Evolutionary conservation across 2,888 invertebrate species (phyloP).

Genomic region (Scaptomyza caliginosa): DNA sequence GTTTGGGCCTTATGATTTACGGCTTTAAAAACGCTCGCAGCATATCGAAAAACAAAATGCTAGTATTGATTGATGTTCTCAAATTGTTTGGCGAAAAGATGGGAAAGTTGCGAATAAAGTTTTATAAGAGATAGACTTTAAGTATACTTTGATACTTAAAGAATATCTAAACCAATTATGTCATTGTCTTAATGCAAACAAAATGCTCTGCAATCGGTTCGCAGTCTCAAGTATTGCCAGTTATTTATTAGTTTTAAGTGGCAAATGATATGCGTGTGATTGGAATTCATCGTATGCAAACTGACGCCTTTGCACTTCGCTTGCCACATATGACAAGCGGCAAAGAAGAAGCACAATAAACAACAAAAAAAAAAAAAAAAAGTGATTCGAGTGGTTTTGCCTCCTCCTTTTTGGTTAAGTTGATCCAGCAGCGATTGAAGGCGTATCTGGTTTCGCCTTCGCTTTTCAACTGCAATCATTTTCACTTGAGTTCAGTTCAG

Average conservation of each 20-base stretch:
- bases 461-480: conserved; percentile 73
- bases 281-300: conserved; percentile 73
- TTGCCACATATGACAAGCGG: conserved; percentile 30
- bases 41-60: conserved; percentile 57
- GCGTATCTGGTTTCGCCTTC: conserved; percentile 77
- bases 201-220: not conserved
- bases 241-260: conserved; percentile 45
- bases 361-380: conserved; percentile 20
- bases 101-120: conserved; percentile 2
- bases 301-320: conserved; percentile 75
- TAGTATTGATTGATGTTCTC: conserved; percentile 68
- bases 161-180: conserved; percentile 12
- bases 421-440: conserved; percentile 65
- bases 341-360: conserved; percentile 8
- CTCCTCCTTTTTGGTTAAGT: conserved; percentile 24
- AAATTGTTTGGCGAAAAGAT: conserved; percentile 21
- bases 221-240: conserved; percentile 19
- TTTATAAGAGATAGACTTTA: too few species aligned
- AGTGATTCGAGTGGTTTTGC: conserved; percentile 50
- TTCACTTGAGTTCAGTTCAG: conserved; percentile 64
- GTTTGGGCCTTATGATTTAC: conserved; percentile 67
- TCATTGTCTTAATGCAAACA: not conserved
- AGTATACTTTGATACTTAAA: too few species aligned
- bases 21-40: conserved; percentile 56
- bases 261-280: conserved; percentile 76